phyloP scores from a whole-genome alignment of 2,113 vertebrate species.

The Centropus unirufus region DNA sequence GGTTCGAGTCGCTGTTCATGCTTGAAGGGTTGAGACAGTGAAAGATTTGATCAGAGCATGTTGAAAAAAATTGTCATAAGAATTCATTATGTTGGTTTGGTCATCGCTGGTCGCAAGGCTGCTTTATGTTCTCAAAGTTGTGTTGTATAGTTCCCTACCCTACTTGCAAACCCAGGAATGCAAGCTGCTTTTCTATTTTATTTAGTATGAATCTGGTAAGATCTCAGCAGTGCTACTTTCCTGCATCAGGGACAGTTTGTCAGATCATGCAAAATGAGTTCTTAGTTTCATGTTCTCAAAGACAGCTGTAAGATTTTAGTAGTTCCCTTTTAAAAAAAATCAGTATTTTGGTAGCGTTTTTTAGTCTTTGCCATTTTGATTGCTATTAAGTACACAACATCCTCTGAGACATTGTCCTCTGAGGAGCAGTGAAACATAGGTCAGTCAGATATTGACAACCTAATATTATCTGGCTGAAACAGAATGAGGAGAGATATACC shows the following conservation, averaged over 20 bases:
- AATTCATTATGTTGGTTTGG: too few species aligned
- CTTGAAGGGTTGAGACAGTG: too few species aligned
- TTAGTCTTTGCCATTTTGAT: slow-evolving; percentile 18
- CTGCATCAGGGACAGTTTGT: neutral
- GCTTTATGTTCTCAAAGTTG: too few species aligned
- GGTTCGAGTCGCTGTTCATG: too few species aligned
- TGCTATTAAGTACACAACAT: neutral
- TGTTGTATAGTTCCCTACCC: too few species aligned
- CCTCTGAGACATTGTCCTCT: neutral
- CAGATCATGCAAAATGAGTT: slow-evolving; percentile 3
- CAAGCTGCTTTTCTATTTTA: neutral
- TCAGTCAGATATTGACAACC: neutral
- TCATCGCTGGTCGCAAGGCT: too few species aligned
- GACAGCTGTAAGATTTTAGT: neutral
- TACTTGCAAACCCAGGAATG: neutral
- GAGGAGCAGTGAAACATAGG: neutral
- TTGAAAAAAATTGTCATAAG: too few species aligned
- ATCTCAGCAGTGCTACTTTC: neutral
- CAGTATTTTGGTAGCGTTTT: neutral
- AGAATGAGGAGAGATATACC: neutral
- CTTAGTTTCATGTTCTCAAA: neutral
- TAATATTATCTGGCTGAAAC: neutral
- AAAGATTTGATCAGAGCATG: too few species aligned
- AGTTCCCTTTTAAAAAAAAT: neutral
- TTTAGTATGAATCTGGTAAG: neutral